Evolutionary conservation across 2,888 invertebrate species (phyloP).

Genomic region (Drosophila tripunctata): DNA sequence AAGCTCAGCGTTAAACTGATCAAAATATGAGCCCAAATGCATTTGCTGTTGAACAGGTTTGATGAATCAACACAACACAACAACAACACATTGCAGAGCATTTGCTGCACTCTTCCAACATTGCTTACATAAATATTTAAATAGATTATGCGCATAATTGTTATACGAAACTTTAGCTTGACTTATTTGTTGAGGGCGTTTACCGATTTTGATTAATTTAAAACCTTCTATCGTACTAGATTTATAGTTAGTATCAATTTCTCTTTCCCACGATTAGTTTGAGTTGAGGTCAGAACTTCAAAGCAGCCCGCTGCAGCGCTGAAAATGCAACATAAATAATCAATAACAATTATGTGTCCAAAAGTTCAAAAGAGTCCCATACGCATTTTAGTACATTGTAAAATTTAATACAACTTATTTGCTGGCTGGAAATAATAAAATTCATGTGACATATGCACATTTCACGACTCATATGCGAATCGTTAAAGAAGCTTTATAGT

Average conservation of each 20-base stretch:
- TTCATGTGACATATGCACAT: not conserved
- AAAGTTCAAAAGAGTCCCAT: too few species aligned
- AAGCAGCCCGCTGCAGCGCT: not conserved
- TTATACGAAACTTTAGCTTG: constrained; percentile 43
- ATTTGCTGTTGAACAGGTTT: constrained; percentile 57
- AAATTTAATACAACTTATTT: too few species aligned
- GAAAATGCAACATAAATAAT: not conserved
- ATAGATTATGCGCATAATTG: constrained; percentile 64
- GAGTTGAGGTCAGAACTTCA: not conserved
- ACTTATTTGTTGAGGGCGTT: constrained; percentile 61
- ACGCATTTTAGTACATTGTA: too few species aligned
- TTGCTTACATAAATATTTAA: constrained; percentile 57
- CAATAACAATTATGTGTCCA: too few species aligned
- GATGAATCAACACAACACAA: constrained; percentile 41
- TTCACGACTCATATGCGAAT: not conserved
- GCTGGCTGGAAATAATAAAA: not conserved
- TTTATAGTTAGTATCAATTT: constrained; percentile 12
- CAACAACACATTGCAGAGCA: not conserved
- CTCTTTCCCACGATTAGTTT: constrained; percentile 62
- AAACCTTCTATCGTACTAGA: too few species aligned
- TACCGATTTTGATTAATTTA: constrained; percentile 42
- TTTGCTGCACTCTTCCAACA: not conserved
- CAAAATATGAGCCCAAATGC: constrained; percentile 46
- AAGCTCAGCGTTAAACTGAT: constrained; percentile 45
- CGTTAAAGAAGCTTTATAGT: not conserved